phyloP scores from a whole-genome alignment of 2,113 vertebrate genomes.

The Narcine bancroftii region DNA sequence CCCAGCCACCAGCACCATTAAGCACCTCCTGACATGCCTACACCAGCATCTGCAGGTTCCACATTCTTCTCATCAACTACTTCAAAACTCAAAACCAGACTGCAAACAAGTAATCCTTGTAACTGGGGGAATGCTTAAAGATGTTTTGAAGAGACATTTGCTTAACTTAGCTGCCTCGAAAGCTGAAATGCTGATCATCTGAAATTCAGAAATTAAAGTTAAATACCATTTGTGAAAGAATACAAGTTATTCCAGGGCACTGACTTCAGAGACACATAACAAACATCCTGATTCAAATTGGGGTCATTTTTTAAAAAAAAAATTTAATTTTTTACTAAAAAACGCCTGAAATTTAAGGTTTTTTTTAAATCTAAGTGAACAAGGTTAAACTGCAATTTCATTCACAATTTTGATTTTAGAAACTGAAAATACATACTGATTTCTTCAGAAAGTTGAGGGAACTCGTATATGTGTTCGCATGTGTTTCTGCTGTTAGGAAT shows the following conservation, averaged over 20 bases:
- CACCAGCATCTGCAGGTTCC: too few species aligned
- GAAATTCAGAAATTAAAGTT: not conserved
- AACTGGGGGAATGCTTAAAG: too few species aligned
- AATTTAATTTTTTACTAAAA: not conserved
- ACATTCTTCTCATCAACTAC: too few species aligned
- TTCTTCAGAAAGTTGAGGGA: conserved; percentile 90
- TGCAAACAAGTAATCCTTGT: too few species aligned
- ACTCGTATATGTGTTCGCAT: conserved; percentile 96
- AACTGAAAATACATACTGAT: conserved; percentile 69
- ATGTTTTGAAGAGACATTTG: not conserved
- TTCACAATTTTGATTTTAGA: not conserved
- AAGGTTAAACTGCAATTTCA: not conserved
- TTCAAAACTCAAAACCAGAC: too few species aligned
- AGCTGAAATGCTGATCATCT: not conserved
- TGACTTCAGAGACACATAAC: not conserved
- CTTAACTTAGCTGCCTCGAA: not conserved
- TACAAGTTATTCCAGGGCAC: not conserved
- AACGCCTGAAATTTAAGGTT: not conserved
- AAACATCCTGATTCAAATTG: not conserved
- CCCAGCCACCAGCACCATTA: too few species aligned
- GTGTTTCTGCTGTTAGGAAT: conserved; percentile 96
- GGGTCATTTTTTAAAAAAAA: not conserved
- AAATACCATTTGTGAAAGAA: not conserved
- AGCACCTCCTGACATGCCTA: too few species aligned
- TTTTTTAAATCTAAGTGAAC: not conserved